A percentile compares a stretch with the other conserved stretches of the same genome.
These are phyloP conservation scores for Octopus bimaculoides DNA, from an alignment of 1,140 invertebrate genomes.

Conservation along the genomic window DNA sequence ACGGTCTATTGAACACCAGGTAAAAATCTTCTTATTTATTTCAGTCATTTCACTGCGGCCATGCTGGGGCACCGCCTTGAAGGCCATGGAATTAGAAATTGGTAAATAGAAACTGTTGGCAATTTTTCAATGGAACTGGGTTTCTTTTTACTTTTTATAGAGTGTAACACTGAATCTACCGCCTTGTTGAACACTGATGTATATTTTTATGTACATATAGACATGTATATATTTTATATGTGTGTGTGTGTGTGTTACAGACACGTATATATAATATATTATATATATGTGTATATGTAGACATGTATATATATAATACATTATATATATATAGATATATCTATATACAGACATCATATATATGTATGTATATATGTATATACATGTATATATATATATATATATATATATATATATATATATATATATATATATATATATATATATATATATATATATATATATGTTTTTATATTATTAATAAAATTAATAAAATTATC, in stretches of 20 bases:
- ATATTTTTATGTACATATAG: not conserved
- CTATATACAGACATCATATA: not conserved
- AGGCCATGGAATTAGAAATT: too few relatives aligned
- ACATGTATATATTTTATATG: not conserved
- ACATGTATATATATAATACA: not conserved
- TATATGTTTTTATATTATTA: not conserved
- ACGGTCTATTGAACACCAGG: slow-evolving; percentile 23
- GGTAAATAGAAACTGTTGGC: too few relatives aligned
- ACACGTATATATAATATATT: not conserved
- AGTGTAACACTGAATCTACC: too few relatives aligned
- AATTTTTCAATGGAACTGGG: too few relatives aligned
- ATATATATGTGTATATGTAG: not conserved
- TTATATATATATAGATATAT: not conserved
- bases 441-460: not conserved
- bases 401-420: too few relatives aligned
- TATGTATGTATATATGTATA: not conserved
- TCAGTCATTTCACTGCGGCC: too few relatives aligned
- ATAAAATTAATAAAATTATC: too few relatives aligned
- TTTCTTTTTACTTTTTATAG: too few relatives aligned
- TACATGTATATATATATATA: too few relatives aligned
- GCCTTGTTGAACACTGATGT: not conserved
- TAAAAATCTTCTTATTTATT: not conserved
- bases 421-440: too few relatives aligned
- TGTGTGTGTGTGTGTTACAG: not conserved
- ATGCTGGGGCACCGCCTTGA: too few relatives aligned